phyloP scores from a whole-genome alignment of 2,888 invertebrate genomes.

The Cepaea hortensis region DNA sequence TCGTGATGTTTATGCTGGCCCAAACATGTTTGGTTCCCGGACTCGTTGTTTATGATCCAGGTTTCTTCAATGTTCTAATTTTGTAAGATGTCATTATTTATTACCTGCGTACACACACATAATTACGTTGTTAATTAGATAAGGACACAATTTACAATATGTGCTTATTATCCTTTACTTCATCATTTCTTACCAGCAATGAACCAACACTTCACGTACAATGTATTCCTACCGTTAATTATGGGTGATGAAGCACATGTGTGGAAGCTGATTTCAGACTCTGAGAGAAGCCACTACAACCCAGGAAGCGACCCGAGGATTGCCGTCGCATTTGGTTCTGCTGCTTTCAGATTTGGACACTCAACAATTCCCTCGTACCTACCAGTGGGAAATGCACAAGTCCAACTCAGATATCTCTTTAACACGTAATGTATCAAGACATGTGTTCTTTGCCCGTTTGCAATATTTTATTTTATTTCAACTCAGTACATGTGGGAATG shows the following conservation, averaged over 20 bases:
- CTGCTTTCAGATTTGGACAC: constrained; percentile 47
- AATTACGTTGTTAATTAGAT: background rate
- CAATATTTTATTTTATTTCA: background rate
- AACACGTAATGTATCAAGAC: background rate
- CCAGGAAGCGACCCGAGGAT: constrained; percentile 41
- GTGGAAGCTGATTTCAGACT: background rate
- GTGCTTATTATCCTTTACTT: no score
- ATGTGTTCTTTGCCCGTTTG: background rate
- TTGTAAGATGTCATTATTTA: no score
- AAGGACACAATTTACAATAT: no score
- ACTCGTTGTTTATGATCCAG: no score
- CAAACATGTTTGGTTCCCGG: no score
- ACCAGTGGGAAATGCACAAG: constrained; percentile 9
- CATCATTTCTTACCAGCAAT: background rate
- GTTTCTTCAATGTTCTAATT: no score
- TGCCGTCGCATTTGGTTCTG: constrained; percentile 35
- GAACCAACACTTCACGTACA: constrained; percentile 41
- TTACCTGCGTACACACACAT: background rate
- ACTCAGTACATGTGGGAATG: no score
- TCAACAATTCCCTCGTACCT: constrained; percentile 25
- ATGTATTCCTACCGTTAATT: constrained; percentile 41
- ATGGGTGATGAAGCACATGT: background rate
- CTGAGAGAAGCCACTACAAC: constrained; percentile 26
- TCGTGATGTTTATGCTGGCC: no score
- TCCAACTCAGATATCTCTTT: background rate